Conservation (phyloP, 2,113 vertebrate genomes). For the Crotalus horridus region DNA sequence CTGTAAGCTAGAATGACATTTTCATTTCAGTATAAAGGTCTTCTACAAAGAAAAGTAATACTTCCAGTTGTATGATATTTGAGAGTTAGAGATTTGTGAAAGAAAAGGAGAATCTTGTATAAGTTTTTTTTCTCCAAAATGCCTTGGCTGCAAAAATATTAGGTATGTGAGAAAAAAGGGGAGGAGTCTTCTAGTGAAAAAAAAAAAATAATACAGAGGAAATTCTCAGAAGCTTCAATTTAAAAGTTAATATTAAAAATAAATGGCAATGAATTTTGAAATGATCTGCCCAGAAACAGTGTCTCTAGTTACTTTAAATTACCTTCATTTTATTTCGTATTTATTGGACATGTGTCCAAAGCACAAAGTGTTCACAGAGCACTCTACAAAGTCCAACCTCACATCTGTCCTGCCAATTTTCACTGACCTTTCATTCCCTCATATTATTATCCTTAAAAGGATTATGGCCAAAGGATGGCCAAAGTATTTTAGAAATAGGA, state of each 20-base stretch:
- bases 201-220: neutral
- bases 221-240: neutral
- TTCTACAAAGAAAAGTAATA: neutral
- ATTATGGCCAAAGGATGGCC: neutral
- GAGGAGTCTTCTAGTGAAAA: neutral
- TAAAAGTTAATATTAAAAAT: neutral
- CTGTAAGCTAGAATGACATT: neutral
- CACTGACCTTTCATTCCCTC: neutral
- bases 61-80: neutral
- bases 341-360: neutral
- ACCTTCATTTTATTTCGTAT: neutral
- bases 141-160: neutral
- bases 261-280: neutral
- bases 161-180: neutral
- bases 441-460: neutral
- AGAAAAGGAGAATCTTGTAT: neutral
- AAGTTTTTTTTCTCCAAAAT: neutral
- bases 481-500: neutral
- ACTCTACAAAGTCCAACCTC: neutral
- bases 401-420: neutral
- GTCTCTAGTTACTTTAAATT: neutral
- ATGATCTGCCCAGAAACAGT: neutral
- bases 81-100: neutral
- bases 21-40: neutral
- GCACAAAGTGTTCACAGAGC: neutral